Base-by-base conservation (phyloP, 2,888 invertebrate species). In the Harpalus rufipes region DNA sequence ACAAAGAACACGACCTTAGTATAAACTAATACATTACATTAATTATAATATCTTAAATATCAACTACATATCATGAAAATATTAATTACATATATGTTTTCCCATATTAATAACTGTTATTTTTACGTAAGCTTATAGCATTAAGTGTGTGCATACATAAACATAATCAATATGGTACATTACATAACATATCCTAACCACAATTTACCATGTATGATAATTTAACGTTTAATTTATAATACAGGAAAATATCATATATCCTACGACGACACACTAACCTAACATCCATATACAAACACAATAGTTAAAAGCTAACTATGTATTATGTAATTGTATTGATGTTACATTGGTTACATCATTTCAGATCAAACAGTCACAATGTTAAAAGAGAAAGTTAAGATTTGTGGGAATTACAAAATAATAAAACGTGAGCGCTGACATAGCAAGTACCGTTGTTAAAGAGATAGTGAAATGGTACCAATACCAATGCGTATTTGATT, bases 321-420 rank as follows among this genome's bases (percentile, higher is more conserved):
- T n/a, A n/a, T 32, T 32, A 32, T 32, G 5, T 32, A 32, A 32
- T 32, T 32, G 56, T 41, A 39, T 32, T 68, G 39, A 16, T 39
- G 39, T 68, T 68, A 74, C 72, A n/a, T 39, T 16, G 3, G 21
- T 78, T 78, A 56, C 79, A 59, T 59, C 79, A 79, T 59, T 58
- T 78, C 16, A 14, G 74, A 78, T 56, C 39, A 16, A 8, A 10
- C 21, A 18, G 51, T 76, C 18, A 81, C 81, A 81, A 81, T 63
- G 63, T 44, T 63, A 81, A 65, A 65, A 81, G 81, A 81, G 81
- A 81, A 81, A 81, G 81, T 81, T 18, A 10, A 14, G 7, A 59
- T 6, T 10, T 21, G 51, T 3, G 61, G 2, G 18, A 44, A 81
- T 44, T 44, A 65, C 41, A 25, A 44, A 65, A 65, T 81, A 65